Base-by-base conservation (phyloP, 2,888 invertebrate species). In the Campaea margaritaria region DNA sequence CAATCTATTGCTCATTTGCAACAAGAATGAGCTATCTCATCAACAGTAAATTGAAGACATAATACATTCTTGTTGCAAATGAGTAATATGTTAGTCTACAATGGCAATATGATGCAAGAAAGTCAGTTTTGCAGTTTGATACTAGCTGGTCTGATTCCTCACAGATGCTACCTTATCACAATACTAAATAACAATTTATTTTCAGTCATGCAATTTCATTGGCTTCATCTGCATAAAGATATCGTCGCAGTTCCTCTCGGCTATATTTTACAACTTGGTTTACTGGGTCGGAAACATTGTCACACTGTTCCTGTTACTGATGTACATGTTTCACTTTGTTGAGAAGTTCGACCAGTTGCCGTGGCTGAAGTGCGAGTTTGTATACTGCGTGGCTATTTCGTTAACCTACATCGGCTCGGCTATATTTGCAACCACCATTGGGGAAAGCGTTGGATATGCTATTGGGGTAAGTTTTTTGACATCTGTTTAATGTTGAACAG, bases 181-280 rank as follows among this genome's bases (percentile, higher is more conserved):
- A n/a, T n/a, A n/a, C n/a, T n/a, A n/a, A n/a, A n/a, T 21, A 21
- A 21, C 5, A 21, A 36, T 10, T 39, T 55, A 43, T 60, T 82
- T 85, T 41, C 81, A 96, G 96, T 78, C 93, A 4, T 87, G 95
- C 68, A 95, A 96, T 83, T 77, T 96, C 10, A 71, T 97, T 11
- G 97, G 97, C 10, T 97, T 98, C 81, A 96, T 98, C 68, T 96
- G 96, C 79, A 95, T 97, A 55, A 94, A 96, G 76, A 93, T 95
- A 48, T 94, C 95, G 0, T 89, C 89, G 63, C 69, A 89, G 21
- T 93, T 93, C 76, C 89, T 95, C 39, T 94, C 96, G 1, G 95
- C 96, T 13, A 93, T 94, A 62, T 96, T 95, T 91, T 97, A 96
- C 87, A 96, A 95, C 79, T 94, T 96, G 34, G 94, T 97, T 47